Evolutionary conservation across 2,797 vertebrate species (phyloP), one percentile per base, ranked within the genome.

Genomic region (Poecilia velifera): DNA sequence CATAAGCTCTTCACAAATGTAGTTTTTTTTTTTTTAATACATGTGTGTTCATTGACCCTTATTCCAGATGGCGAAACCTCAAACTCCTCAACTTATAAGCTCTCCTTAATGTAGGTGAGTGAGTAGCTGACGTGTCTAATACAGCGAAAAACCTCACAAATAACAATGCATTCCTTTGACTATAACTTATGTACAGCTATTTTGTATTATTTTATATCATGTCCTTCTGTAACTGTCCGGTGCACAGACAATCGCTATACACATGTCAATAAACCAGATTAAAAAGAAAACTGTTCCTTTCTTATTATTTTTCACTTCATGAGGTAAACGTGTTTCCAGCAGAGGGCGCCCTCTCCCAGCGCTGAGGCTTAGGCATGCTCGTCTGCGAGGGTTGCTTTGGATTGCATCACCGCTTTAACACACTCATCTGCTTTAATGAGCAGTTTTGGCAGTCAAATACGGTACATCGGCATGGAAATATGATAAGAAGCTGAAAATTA

Each of bases 221-320:
- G 93, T 80, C 90, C 90, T 90, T 88, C 92, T 95, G 94, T 95
- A 93, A 90, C 88, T 73, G 81, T 93, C 87, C 87, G 93, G 95
- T 95, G 96, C 95, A 95, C 94, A 94, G 95, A 96, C 94, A 96
- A 96, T 96, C 96, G 81, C 92, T 92, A 92, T 93, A 93, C 93
- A 95, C 92, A 94, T 91, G 90, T 95, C 92, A 96, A 95, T 96
- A 96, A 96, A 96, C 82, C 87, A 89, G 88, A 90, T 85, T 45
- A 86, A 89, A 39, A 64, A 34, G 2, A 16, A 66, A 57, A 34
- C 16, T 0, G 16, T 20, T 25, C 68, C 3, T 57, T 10, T 10
- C 25, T 55, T 55, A 1, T 55, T 36, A 2, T 73, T 74, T 82
- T 16, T 55, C 20, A 5, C 36, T 53, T 0, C 0, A 22, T 31